Evolutionary conservation across 2,888 invertebrate species (phyloP), one percentile per base, ranked within the genome.

Genomic region (Helicoverpa assulta): DNA sequence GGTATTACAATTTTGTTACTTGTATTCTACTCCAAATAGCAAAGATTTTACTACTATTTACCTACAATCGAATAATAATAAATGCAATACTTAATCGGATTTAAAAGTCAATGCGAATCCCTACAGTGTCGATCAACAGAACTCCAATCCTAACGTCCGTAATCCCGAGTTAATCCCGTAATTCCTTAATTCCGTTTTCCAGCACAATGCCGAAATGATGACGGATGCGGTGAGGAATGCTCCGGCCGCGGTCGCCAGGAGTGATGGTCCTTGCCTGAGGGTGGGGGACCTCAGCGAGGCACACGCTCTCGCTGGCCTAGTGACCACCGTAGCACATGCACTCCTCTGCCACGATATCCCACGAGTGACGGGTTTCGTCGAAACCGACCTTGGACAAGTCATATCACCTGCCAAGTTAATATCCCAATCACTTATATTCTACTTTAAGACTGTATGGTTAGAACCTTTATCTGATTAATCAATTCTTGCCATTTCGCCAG

Each of bases 261-360:
- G 72, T 18, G 92, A 92, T 5, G 90, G 90, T 5, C 60, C 67
- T 16, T 93, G 92, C 73, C 65, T 83, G 14, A 88, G 84, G 68
- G 88, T 90, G 1, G 93, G 91, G 0, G 93, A 94, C 14, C 86
- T 95, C 18, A 95, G 95, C 66, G 95, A 95, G 73, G 95, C 95
- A 2, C 95, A 95, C 51, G 95, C 95, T 0, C 52, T 95, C 16
- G 91, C 94, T 2, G 90, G 91, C 5, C 85, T 95, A 14, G 94
- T 95, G n/a, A 89, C 87, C 2, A 92, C 91, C 68, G 92, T 95
- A 14, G 91, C 94, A 0, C 90, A 92, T 71, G 95, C 92, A 0
- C 78, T 94, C 7, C 76, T 94, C 7, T 94, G 95, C 78, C 85
- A 91, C 10, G 93, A 95, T 70, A 72, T 91, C 10, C 93, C 94